Conservation (phyloP, 1,140 invertebrate genomes). For the Pseudachorutes palmiensis region DNA sequence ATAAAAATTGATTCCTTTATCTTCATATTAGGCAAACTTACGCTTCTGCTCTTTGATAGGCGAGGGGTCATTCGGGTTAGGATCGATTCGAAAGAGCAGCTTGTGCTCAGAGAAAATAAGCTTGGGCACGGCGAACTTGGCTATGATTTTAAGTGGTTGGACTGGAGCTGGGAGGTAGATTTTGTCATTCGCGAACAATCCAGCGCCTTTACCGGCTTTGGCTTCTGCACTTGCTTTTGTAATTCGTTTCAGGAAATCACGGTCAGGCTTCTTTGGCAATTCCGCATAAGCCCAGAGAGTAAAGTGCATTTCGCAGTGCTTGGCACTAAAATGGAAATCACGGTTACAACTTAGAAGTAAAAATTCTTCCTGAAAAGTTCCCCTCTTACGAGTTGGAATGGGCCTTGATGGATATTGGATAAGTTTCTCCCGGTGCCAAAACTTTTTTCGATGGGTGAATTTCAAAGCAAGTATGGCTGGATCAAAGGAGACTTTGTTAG, state of each 20-base stretch:
- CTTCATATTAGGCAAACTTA: background rate
- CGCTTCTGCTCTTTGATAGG: background rate
- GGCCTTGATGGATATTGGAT: too few relatives aligned
- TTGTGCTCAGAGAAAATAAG: background rate
- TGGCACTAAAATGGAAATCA: background rate
- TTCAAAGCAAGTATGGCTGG: too few relatives aligned
- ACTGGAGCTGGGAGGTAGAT: background rate
- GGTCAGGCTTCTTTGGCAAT: background rate
- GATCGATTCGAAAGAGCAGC: background rate
- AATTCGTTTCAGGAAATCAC: background rate
- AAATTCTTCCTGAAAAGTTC: too few relatives aligned
- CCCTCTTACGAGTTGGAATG: too few relatives aligned
- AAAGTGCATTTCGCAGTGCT: background rate
- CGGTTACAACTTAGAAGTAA: too few relatives aligned
- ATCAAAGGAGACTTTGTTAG: too few relatives aligned
- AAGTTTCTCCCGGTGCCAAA: too few relatives aligned
- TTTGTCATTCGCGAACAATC: background rate
- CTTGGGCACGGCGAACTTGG: background rate
- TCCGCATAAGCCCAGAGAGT: background rate
- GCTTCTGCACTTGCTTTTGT: background rate
- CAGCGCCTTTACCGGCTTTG: background rate
- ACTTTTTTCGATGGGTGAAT: too few relatives aligned
- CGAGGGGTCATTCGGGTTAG: background rate
- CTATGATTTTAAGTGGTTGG: background rate
- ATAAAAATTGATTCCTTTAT: background rate